These are phyloP conservation scores for Hestina assimilis DNA, from an alignment of 1,140 invertebrate genomes.

Conservation along the genomic window DNA sequence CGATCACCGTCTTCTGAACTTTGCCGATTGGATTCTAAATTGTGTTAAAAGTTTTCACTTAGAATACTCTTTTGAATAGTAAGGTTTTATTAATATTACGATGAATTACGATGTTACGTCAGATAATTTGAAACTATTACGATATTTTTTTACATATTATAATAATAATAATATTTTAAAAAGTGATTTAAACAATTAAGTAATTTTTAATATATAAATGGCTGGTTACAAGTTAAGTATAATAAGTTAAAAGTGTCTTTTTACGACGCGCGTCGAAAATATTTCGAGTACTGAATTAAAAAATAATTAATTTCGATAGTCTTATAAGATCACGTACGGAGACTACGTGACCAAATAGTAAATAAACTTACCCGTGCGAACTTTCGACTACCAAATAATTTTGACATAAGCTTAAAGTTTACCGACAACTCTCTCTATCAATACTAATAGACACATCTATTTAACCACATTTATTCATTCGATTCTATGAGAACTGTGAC, in stretches of 20 bases:
- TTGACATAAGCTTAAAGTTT: neutral
- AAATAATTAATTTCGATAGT: neutral
- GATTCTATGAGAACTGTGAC: slow-evolving; percentile 32
- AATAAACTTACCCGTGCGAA: slow-evolving; percentile 52
- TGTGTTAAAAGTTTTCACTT: slow-evolving; percentile 56
- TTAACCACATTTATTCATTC: slow-evolving; percentile 44
- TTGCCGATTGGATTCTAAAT: slow-evolving; percentile 54
- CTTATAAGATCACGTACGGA: slow-evolving; percentile 36
- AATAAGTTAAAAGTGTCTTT: too few relatives aligned
- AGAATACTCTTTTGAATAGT: neutral
- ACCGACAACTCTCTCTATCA: neutral
- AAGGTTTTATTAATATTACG: neutral
- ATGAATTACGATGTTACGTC: neutral
- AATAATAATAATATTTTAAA: neutral
- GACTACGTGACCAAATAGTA: slow-evolving; percentile 43
- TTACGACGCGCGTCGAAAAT: too few relatives aligned
- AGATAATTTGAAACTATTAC: neutral
- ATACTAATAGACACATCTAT: neutral
- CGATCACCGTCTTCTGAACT: slow-evolving; percentile 45
- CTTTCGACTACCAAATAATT: slow-evolving; percentile 49
- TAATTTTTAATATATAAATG: too few relatives aligned
- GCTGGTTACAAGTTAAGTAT: too few relatives aligned
- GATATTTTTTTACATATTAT: too few relatives aligned
- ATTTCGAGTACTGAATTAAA: neutral
- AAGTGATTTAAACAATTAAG: neutral